Conservation (phyloP, 2,113 vertebrate species). For the Chaetodon auriga region DNA sequence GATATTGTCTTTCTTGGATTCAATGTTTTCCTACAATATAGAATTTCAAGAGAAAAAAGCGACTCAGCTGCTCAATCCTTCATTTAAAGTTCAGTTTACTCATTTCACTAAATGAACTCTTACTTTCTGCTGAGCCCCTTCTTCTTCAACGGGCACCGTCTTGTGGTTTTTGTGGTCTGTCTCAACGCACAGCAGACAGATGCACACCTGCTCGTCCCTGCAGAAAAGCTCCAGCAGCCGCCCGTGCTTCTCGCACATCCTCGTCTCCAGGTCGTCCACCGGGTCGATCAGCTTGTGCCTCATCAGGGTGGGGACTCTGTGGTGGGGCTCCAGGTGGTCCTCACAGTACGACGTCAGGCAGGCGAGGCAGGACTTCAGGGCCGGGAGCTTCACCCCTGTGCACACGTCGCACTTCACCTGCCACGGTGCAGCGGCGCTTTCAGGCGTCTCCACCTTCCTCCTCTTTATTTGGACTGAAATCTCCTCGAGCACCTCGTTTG, state of each 20-base stretch:
- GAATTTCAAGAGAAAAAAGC: background rate
- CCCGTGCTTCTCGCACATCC: constrained; percentile 75
- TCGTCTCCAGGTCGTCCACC: constrained; percentile 74
- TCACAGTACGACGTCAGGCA: constrained; percentile 80
- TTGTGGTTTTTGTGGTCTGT: constrained; percentile 76
- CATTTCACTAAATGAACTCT: background rate
- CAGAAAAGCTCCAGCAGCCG: constrained; percentile 78
- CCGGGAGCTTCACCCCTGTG: constrained; percentile 43
- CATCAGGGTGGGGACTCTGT: constrained; percentile 56
- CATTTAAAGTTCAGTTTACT: background rate
- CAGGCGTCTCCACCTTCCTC: constrained; percentile 2
- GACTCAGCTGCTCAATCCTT: background rate
- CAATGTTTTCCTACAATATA: constrained; percentile 53
- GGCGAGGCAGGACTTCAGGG: constrained; percentile 78
- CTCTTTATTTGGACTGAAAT: constrained; percentile 72
- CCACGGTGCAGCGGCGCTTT: background rate
- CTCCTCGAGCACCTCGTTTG: constrained; percentile 75
- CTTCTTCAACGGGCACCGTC: constrained; percentile 70
- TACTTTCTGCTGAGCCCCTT: constrained; percentile 69
- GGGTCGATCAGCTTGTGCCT: constrained; percentile 81
- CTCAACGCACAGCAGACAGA: constrained; percentile 80
- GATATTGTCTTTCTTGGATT: constrained; percentile 41
- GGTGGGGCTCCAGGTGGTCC: constrained; percentile 79
- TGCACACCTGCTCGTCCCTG: constrained; percentile 67
- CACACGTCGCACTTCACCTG: constrained; percentile 81